A percentile compares a stretch with the other conserved stretches of the same genome.
Conservation (phyloP, 92 coral and sea anemone genomes). For the Palythoa heliodiscus region DNA sequence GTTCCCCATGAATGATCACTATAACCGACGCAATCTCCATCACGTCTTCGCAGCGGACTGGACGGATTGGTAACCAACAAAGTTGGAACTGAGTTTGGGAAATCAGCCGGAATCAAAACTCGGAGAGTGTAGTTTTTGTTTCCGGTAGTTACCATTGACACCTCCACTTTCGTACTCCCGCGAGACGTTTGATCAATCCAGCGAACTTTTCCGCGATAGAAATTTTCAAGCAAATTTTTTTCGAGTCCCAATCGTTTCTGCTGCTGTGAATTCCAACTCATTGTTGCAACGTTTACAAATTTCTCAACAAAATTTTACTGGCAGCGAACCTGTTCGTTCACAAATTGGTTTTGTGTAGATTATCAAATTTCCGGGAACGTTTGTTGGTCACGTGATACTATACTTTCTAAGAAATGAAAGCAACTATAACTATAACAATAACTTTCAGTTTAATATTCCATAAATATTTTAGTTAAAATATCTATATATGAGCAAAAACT, state of each 20-base stretch:
- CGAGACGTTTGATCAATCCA: conserved; percentile 56
- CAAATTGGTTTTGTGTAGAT: neutral
- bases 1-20: conserved; percentile 48
- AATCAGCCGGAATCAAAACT: conserved; percentile 69
- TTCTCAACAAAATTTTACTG: neutral
- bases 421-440: too few species aligned
- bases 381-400: too few species aligned
- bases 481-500: too few species aligned
- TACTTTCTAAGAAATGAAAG: too few species aligned
- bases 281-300: neutral
- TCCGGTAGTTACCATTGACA: conserved; percentile 59
- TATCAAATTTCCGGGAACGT: neutral
- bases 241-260: conserved; percentile 69
- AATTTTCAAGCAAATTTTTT: conserved; percentile 61
- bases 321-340: neutral
- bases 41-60: neutral
- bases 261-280: conserved; percentile 11
- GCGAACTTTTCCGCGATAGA: conserved; percentile 61
- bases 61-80: conserved; percentile 72
- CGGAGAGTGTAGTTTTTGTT: conserved; percentile 68
- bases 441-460: too few species aligned
- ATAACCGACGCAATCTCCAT: neutral
- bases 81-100: conserved; percentile 51
- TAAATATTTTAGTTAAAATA: too few species aligned
- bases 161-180: conserved; percentile 73